phyloP scores from a whole-genome alignment of 1,140 invertebrate species.

The Centruroides vittatus region DNA sequence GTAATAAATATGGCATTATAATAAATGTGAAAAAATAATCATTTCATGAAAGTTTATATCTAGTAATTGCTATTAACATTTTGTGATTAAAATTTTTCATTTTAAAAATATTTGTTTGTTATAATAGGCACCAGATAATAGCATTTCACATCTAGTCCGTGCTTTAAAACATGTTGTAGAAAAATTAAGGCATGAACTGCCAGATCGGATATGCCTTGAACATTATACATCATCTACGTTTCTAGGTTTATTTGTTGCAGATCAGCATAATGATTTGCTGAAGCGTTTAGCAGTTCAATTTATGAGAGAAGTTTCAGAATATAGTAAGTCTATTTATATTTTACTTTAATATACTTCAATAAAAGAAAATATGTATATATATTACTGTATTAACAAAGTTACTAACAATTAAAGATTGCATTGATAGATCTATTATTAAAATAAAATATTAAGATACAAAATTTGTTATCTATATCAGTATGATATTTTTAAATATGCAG shows the following conservation, averaged over 20 bases:
- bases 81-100: background rate
- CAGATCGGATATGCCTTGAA: constrained; percentile 50
- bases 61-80: too few relatives aligned
- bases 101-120: constrained; percentile 9
- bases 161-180: constrained; percentile 50
- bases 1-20: too few relatives aligned
- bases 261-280: constrained; percentile 56
- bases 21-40: too few relatives aligned
- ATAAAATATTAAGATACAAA: too few relatives aligned
- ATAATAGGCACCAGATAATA: constrained; percentile 53
- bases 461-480: too few relatives aligned
- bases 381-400: too few relatives aligned
- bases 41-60: too few relatives aligned
- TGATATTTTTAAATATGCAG: too few relatives aligned
- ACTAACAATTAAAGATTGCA: too few relatives aligned
- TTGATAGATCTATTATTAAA: too few relatives aligned
- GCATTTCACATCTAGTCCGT: constrained; percentile 45
- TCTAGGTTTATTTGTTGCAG: constrained; percentile 69
- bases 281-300: constrained; percentile 57
- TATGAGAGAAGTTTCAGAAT: constrained; percentile 55
- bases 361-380: too few relatives aligned
- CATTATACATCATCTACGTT: constrained; percentile 70
- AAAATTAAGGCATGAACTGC: constrained; percentile 35
- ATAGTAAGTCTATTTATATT: constrained; percentile 39
- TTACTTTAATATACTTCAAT: too few relatives aligned